A percentile compares a stretch with the other conserved stretches of the same genome.
Conservation (phyloP, 2,888 invertebrate species). For the Leucoptera coffeella region DNA sequence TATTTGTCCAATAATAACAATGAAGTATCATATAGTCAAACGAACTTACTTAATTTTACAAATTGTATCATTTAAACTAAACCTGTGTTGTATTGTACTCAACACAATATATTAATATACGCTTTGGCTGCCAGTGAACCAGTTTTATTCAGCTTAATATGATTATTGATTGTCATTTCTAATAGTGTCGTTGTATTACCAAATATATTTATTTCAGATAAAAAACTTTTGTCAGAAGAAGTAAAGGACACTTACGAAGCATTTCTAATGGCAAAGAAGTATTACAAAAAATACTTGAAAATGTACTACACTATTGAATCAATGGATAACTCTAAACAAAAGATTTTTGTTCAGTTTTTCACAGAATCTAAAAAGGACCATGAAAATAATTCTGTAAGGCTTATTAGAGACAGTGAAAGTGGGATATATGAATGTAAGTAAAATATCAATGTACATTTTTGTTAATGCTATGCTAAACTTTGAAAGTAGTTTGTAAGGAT, state of each 20-base stretch:
- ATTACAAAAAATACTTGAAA: constrained; percentile 33
- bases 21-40: no score
- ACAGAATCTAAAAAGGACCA: constrained; percentile 31
- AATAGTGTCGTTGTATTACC: no score
- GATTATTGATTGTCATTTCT: no score
- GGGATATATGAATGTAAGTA: constrained; percentile 21
- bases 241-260: constrained; percentile 43
- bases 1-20: neutral
- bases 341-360: constrained; percentile 33
- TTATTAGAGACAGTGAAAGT: constrained; percentile 17
- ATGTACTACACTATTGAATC: constrained; percentile 33
- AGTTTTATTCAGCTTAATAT: no score
- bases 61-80: no score
- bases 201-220: no score
- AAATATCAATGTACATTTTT: constrained; percentile 3
- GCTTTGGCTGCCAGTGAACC: no score
- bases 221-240: constrained; percentile 28
- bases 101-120: no score
- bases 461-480: no score
- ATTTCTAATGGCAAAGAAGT: constrained; percentile 38
- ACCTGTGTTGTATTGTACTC: no score
- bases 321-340: constrained; percentile 16
- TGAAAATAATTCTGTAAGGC: constrained; percentile 24
- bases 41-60: no score
- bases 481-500: no score